Evolutionary conservation across 2,888 invertebrate genomes (phyloP), one percentile per base, ranked within the genome.

Genomic region (Rhamphomyia laevipes): DNA sequence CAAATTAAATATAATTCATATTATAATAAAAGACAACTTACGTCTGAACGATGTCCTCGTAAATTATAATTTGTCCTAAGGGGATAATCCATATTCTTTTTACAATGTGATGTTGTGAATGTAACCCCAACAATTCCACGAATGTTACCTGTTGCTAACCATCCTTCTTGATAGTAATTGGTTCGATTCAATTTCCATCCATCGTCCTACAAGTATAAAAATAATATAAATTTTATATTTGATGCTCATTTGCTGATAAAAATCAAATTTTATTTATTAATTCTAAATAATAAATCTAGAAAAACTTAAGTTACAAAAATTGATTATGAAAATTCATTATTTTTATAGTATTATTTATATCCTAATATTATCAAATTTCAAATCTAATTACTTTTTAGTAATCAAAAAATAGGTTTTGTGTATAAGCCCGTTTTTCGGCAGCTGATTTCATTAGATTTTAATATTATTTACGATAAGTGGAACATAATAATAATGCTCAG

Each of bases 141-240:
- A 52, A 89, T 84, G 71, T 95, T 96, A 59, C 94, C 95, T 43
- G 91, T 91, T 53, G 95, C 93, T 64, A 96, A 74, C 96, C 96
- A 96, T 45, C 95, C 96, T 72, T 96, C 95, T 73, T 94, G 92
- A 68, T 94, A 94, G 72, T 94, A 95, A 75, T 92, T 91, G 63
- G 86, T 87, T 60, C 92, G 81, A 73, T 93, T 93, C 62, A 94
- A 73, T 73, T 93, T 93, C 94, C 94, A 94, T 59, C 91, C 92
- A 68, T 91, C 91, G 70, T 91, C 90, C 89, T 92, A 73, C 15
- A 70, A 69, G 48, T n/a, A 31, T 13, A 42, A 43, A 15, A 31
- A 44, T 27, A 2, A 44, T 30, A 35, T n/a, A 35, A 5, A 35
- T 35, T 13, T 33, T 13, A 5, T 4, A 35, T 35, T 30, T 35